A percentile compares a stretch with the other conserved stretches of the same genome.
phyloP scores from a whole-genome alignment of 2,797 vertebrate species.

The Lagodon rhomboides region DNA sequence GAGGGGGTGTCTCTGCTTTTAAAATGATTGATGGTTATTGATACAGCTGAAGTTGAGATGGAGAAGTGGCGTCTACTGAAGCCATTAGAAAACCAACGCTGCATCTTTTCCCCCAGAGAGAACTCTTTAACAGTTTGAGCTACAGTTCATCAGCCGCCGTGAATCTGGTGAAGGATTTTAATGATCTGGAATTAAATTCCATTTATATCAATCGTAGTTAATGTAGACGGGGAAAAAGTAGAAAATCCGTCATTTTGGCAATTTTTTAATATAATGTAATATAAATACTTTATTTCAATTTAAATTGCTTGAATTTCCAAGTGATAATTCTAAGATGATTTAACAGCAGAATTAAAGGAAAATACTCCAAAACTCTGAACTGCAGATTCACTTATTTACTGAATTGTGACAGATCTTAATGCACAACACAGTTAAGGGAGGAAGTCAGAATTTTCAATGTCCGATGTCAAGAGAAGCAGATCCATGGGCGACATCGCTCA shows the following conservation, averaged over 20 bases:
- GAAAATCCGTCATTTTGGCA: neutral
- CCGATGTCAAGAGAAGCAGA: no score
- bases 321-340: neutral
- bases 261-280: neutral
- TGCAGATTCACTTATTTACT: neutral
- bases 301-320: neutral
- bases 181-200: neutral
- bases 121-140: neutral
- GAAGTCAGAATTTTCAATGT: no score
- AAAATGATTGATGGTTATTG: conserved; percentile 41
- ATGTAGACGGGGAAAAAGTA: neutral
- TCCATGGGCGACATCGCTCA: no score
- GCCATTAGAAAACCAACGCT: conserved; percentile 19
- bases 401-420: no score
- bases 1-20: conserved; percentile 10
- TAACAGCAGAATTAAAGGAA: neutral
- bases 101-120: neutral
- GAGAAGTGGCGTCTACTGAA: conserved; percentile 26
- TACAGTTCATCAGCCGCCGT: neutral
- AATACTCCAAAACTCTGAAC: neutral
- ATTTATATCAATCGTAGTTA: neutral
- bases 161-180: neutral
- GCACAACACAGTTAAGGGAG: no score
- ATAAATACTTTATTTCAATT: neutral
- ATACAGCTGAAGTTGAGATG: conserved; percentile 15